Evolutionary conservation across 2,888 invertebrate genomes (phyloP), one percentile per base, ranked within the genome.

Genomic region (Trichopria drosophilae): DNA sequence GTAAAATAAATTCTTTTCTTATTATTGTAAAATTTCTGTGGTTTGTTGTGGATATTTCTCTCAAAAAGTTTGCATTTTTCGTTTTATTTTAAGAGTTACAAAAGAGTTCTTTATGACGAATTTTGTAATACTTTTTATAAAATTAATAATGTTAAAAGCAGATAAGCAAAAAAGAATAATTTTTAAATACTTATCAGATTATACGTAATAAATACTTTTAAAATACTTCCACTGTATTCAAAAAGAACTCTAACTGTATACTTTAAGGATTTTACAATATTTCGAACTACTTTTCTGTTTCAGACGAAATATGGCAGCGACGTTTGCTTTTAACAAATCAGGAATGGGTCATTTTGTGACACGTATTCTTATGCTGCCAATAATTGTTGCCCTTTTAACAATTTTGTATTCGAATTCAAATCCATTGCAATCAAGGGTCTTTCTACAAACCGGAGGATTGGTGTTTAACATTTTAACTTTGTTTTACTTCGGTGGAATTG

Each of bases 321-420:
- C 90, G 15, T 86, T 90, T 65, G 89, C 87, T 55, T 82, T 90
- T 55, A 88, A 87, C 60, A 82, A 82, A 64, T 81, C 84, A 41
- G 92, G 93, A 12, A 69, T 91, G 47, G 85, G 84, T 56, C 87
- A 90, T 54, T 80, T 92, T 59, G 85, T 86, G 56, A 80, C 91
- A 63, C 81, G 92, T 32, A 71, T 93, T 7, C 79, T 92, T 43
- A 76, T 87, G 4, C 71, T 93, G 35, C 91, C 93, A 0, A 72
- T 89, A 18, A 86, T 66, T 2, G 60, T 73, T 6, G 69, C 72
- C 6, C 42, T 73, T 9, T 55, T 73, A 18, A 73, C 69, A 39
- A 62, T 74, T 31, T 52, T 72, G 0, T 75, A 75, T 28, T 71
- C 74, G 1, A 66, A 72, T 32, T 75, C 75, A 1, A 72, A 65